These are phyloP conservation scores for Cyanocitta stelleri DNA, from an alignment of 2,113 vertebrate genomes.

Conservation along the genomic window DNA sequence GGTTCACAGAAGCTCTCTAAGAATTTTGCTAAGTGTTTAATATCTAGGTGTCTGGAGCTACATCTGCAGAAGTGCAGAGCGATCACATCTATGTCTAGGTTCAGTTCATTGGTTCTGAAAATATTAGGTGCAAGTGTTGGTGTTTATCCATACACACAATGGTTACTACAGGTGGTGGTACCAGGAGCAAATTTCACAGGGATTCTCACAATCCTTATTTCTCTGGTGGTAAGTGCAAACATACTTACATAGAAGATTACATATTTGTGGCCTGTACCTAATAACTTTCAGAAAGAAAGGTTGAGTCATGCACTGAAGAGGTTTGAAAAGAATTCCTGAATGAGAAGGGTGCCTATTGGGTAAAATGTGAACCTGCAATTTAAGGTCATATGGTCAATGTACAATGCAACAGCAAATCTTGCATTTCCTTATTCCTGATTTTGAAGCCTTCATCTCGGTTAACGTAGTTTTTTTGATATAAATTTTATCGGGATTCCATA, in stretches of 20 bases:
- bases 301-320: not conserved
- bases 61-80: not conserved
- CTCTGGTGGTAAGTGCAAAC: not conserved
- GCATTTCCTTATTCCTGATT: not conserved
- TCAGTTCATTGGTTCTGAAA: not conserved
- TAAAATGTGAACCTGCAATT: not conserved
- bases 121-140: not conserved
- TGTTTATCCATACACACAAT: not conserved
- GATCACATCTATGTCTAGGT: not conserved
- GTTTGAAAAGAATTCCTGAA: not conserved
- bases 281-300: not conserved
- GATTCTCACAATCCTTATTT: not conserved
- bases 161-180: not conserved
- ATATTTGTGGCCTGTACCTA: not conserved
- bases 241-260: not conserved
- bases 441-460: not conserved
- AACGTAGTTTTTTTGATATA: not conserved
- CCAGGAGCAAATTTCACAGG: not conserved
- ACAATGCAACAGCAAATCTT: accelerated
- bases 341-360: not conserved
- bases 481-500: not conserved
- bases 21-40: not conserved
- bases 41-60: not conserved
- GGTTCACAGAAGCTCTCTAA: not conserved
- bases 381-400: not conserved